Evolutionary conservation across 2,113 vertebrate genomes (phyloP).

Genomic region (Carassius auratus): DNA sequence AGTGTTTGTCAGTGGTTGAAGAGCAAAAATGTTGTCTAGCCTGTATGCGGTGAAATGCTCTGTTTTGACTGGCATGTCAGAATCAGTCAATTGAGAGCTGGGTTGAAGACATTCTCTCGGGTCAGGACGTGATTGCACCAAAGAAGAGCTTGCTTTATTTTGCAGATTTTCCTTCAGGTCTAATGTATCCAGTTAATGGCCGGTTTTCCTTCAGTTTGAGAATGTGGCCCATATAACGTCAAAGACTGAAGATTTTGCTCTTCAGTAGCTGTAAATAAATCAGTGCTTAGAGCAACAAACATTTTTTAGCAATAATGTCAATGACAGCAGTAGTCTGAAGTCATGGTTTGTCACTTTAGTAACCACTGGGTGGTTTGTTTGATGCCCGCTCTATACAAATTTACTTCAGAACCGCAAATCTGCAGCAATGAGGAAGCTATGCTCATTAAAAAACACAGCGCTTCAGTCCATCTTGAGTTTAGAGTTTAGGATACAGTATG

Average conservation of each 20-base stretch:
- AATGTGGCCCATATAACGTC: not conserved
- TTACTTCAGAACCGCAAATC: not conserved
- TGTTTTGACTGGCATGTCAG: conserved; percentile 35
- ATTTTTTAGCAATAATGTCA: conserved; percentile 5
- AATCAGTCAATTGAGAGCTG: conserved; percentile 25
- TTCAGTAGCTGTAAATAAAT: not conserved
- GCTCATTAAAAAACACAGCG: not conserved
- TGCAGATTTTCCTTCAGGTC: conserved; percentile 7
- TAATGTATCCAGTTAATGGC: conserved; percentile 1
- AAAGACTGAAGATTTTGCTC: not conserved
- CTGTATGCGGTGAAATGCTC: conserved; percentile 23
- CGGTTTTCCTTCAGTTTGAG: not conserved
- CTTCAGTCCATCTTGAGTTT: not conserved
- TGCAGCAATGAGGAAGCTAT: not conserved
- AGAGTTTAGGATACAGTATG: not conserved
- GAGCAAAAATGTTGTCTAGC: conserved; percentile 36
- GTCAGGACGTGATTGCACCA: conserved; percentile 25
- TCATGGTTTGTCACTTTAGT: not conserved
- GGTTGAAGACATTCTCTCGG: conserved; percentile 13
- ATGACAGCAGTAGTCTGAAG: not conserved
- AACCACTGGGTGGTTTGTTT: conserved; percentile 13
- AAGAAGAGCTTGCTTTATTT: not conserved
- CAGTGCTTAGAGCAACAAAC: not conserved
- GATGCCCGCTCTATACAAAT: not conserved
- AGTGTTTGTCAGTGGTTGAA: conserved; percentile 18